These are phyloP conservation scores for Lipotes vexillifer DNA, from an alignment of 2,113 vertebrate genomes.

Conservation along the genomic window DNA sequence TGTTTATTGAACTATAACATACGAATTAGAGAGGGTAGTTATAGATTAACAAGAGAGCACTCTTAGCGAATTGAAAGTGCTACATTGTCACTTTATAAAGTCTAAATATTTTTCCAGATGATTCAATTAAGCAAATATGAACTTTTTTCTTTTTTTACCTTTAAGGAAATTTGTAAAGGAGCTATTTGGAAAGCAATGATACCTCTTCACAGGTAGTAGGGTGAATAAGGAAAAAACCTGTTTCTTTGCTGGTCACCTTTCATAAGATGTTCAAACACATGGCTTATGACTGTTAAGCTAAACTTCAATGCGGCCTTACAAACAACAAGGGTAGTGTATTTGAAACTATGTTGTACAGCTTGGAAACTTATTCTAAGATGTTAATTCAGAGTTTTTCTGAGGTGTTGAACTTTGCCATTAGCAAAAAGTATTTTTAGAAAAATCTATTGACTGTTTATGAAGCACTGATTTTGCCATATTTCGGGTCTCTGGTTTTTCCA, in stretches of 20 bases:
- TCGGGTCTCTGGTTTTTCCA: conserved; percentile 74
- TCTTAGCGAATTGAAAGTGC: conserved; percentile 46
- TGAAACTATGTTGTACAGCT: conserved; percentile 71
- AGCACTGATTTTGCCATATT: conserved; percentile 76
- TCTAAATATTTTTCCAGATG: conserved; percentile 63
- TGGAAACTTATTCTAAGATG: conserved; percentile 78
- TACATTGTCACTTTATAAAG: conserved; percentile 53
- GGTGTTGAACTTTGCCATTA: conserved; percentile 84
- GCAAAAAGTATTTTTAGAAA: conserved; percentile 81
- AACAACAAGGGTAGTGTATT: conserved; percentile 79
- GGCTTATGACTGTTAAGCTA: conserved; percentile 94
- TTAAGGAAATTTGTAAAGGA: conserved; percentile 51
- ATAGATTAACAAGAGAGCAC: conserved; percentile 23
- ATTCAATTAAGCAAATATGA: conserved; percentile 44
- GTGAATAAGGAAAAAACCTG: conserved; percentile 62
- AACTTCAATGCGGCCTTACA: conserved; percentile 84
- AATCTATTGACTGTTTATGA: conserved; percentile 77
- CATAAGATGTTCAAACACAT: conserved; percentile 79
- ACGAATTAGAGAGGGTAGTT: conserved; percentile 37
- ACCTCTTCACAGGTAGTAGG: conserved; percentile 66
- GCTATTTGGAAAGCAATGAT: conserved; percentile 59
- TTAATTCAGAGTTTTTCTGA: conserved; percentile 76
- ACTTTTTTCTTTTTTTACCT: conserved; percentile 46
- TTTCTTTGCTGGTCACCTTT: conserved; percentile 90
- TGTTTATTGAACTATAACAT: conserved; percentile 38